These are phyloP conservation scores for Gopherus flavomarginatus DNA, from an alignment of 2,113 vertebrate species.

Conservation along the genomic window DNA sequence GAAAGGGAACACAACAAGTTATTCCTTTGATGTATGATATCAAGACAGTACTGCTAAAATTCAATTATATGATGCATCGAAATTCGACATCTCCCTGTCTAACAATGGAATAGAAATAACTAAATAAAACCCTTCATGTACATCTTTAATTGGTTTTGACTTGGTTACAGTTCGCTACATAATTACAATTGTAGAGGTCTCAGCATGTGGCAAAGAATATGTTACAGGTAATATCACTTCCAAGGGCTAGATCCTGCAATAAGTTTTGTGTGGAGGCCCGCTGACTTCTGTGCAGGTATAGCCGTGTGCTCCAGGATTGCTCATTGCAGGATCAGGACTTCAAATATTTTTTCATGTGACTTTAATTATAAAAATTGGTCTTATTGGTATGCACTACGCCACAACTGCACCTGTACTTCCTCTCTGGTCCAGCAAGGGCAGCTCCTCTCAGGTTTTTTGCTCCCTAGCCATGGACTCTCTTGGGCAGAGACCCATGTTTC, in stretches of 20 bases:
- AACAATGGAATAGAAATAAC: neutral
- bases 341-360: neutral
- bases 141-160: neutral
- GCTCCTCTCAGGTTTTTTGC: neutral
- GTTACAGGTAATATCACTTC: neutral
- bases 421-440: neutral
- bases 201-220: neutral
- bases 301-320: neutral
- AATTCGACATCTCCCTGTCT: neutral
- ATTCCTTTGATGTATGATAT: slow-evolving; percentile 40
- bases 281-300: neutral
- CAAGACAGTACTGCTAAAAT: slow-evolving; percentile 42
- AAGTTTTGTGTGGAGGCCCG: accelerated
- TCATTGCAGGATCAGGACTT: neutral
- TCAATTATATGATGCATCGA: slow-evolving; percentile 35
- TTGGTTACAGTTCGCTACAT: neutral
- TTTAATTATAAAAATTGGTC: neutral
- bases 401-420: neutral
- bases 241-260: neutral
- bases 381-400: neutral
- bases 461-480: neutral
- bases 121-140: neutral
- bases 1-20: neutral
- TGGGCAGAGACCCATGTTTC: neutral
- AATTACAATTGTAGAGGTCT: accelerated